Evolutionary conservation across 1,140 invertebrate genomes (phyloP).

Genomic region (Globodera rostochiensis): DNA sequence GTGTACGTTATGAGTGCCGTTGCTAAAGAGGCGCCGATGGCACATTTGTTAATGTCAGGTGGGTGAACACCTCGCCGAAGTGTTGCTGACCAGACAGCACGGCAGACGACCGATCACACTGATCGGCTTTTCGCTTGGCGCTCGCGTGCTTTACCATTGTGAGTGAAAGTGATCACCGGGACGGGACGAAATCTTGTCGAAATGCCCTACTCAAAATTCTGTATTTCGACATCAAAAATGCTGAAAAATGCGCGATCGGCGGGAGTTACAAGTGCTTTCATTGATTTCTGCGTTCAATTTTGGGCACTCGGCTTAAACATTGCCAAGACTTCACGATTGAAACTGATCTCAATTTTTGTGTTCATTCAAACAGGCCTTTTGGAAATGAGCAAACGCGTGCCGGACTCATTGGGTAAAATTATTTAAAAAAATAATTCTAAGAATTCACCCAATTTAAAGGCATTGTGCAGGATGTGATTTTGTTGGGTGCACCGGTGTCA

Average conservation of each 20-base stretch:
- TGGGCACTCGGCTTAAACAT: too few species aligned
- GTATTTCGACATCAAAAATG: not conserved
- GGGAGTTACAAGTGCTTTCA: too few species aligned
- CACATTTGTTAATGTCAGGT: constrained; percentile 53
- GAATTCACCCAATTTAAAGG: constrained; percentile 64
- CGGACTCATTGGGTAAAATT: constrained; percentile 65
- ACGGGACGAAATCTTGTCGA: not conserved
- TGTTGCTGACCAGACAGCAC: constrained; percentile 73
- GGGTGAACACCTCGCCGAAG: constrained; percentile 75
- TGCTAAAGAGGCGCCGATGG: not conserved
- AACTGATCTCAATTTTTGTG: too few species aligned
- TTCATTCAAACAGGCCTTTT: constrained; percentile 54
- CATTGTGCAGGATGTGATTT: constrained; percentile 75
- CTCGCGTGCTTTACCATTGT: constrained; percentile 77
- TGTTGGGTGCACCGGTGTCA: constrained; percentile 74
- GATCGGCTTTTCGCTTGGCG: constrained; percentile 76
- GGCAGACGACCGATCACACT: constrained; percentile 76
- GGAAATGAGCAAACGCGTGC: constrained; percentile 66
- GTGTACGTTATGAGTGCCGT: not conserved
- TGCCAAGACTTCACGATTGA: too few species aligned
- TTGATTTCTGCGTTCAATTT: too few species aligned
- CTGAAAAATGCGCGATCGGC: too few species aligned
- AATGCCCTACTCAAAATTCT: not conserved
- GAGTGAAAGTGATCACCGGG: not conserved
- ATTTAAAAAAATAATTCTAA: constrained; percentile 22